Conservation (phyloP, 2,797 vertebrate genomes). For the Masticophis lateralis region DNA sequence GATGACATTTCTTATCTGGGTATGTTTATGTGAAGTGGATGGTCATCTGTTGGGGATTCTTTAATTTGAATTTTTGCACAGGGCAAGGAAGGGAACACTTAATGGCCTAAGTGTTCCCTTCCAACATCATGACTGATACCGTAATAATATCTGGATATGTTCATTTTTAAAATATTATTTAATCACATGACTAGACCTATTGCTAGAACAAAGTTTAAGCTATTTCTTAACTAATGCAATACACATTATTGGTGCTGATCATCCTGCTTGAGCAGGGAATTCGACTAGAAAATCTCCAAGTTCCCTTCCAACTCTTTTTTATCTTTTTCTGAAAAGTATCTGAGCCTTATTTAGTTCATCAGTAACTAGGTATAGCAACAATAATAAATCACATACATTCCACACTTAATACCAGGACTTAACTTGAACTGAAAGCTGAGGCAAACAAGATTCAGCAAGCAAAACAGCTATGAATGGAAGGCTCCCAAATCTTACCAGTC, state of each 20-base stretch:
- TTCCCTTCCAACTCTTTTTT: neutral
- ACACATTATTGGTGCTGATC: slow-evolving; percentile 5
- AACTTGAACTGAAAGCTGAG: neutral
- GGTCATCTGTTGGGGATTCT: neutral
- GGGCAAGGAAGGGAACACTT: neutral
- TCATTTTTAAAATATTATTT: neutral
- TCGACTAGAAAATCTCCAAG: neutral
- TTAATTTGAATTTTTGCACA: neutral
- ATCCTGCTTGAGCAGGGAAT: neutral
- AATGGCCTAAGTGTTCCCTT: neutral
- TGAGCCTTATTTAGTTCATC: neutral
- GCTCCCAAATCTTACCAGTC: slow-evolving; percentile 49
- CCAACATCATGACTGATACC: neutral
- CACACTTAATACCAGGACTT: neutral
- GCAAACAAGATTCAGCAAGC: neutral
- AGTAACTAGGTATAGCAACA: rapidly evolving
- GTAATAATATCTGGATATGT: neutral
- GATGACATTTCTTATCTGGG: neutral
- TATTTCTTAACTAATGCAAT: neutral
- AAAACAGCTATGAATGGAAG: neutral
- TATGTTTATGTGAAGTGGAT: neutral
- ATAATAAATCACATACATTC: neutral
- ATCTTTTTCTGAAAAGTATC: neutral
- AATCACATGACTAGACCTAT: neutral
- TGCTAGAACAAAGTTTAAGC: neutral